A percentile compares a stretch with the other conserved stretches of the same genome.
Evolutionary conservation across 2,797 vertebrate species (phyloP).

Genomic region (Brotula barbata): DNA sequence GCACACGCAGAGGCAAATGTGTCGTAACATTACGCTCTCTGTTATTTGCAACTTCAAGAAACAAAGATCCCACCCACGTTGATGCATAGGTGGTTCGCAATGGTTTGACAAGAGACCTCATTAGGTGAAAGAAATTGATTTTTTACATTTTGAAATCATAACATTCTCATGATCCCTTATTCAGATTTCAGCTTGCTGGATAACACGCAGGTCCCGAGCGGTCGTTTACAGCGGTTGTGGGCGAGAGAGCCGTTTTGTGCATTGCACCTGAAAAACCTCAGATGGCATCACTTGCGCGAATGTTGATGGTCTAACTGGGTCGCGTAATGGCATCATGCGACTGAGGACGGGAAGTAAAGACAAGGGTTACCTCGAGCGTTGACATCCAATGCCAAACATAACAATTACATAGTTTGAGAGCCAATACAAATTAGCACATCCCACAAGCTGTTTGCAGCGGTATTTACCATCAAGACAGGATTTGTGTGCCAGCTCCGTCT

Average conservation of each 20-base stretch:
- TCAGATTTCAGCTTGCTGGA: neutral
- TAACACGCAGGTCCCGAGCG: slow-evolving; percentile 2
- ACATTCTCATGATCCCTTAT: too few species aligned
- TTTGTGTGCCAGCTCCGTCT: slow-evolving; percentile 26
- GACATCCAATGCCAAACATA: slow-evolving; percentile 28
- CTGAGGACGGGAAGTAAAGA: slow-evolving; percentile 31
- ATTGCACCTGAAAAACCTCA: slow-evolving; percentile 32
- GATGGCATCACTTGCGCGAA: slow-evolving; percentile 42
- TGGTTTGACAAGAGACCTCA: slow-evolving; percentile 13
- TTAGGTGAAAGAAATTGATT: slow-evolving; percentile 20
- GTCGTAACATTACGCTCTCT: slow-evolving; percentile 58
- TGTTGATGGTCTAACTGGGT: slow-evolving; percentile 21
- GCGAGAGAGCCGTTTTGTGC: slow-evolving; percentile 22
- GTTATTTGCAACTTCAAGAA: slow-evolving; percentile 61
- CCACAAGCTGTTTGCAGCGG: slow-evolving; percentile 37
- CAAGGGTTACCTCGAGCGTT: slow-evolving; percentile 10
- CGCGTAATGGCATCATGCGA: slow-evolving; percentile 44
- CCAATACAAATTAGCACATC: slow-evolving; percentile 29
- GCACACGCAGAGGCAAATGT: slow-evolving; percentile 45
- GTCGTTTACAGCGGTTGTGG: slow-evolving; percentile 9
- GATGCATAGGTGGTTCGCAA: slow-evolving; percentile 40
- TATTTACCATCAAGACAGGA: slow-evolving; percentile 14
- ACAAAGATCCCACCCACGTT: slow-evolving; percentile 41
- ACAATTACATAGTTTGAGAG: slow-evolving; percentile 31
- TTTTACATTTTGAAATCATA: too few species aligned